Evolutionary conservation across 2,113 vertebrate genomes (phyloP).

Genomic region (Heptranchias perlo): DNA sequence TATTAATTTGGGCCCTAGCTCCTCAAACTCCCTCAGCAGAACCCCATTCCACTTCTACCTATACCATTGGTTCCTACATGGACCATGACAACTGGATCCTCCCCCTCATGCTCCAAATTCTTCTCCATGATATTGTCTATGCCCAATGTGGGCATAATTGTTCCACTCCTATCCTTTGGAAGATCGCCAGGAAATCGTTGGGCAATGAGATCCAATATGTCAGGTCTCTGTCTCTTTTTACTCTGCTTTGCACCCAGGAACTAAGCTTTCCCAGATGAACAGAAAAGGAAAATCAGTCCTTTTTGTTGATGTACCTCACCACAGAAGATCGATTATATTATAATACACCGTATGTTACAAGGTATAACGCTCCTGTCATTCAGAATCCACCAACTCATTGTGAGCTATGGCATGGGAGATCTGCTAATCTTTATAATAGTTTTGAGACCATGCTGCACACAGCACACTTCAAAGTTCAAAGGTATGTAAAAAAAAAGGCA

Average conservation of each 20-base stretch:
- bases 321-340: neutral
- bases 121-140: neutral
- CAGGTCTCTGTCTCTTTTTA: neutral
- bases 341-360: neutral
- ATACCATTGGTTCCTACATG: too few species aligned
- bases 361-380: neutral
- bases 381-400: neutral
- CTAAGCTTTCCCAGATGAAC: neutral
- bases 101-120: too few species aligned
- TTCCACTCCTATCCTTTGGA: neutral
- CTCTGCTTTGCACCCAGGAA: neutral
- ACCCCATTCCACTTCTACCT: too few species aligned
- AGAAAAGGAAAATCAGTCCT: neutral
- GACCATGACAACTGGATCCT: too few species aligned
- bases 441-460: neutral
- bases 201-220: neutral
- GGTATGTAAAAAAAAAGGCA: neutral
- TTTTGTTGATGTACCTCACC: neutral
- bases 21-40: too few species aligned
- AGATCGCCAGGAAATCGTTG: neutral
- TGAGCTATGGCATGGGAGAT: neutral
- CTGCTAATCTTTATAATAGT: neutral
- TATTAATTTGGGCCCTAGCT: too few species aligned
- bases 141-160: neutral
- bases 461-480: neutral